These are phyloP conservation scores for Myotis daubentonii DNA, from an alignment of 2,797 vertebrate species.

Conservation along the genomic window DNA sequence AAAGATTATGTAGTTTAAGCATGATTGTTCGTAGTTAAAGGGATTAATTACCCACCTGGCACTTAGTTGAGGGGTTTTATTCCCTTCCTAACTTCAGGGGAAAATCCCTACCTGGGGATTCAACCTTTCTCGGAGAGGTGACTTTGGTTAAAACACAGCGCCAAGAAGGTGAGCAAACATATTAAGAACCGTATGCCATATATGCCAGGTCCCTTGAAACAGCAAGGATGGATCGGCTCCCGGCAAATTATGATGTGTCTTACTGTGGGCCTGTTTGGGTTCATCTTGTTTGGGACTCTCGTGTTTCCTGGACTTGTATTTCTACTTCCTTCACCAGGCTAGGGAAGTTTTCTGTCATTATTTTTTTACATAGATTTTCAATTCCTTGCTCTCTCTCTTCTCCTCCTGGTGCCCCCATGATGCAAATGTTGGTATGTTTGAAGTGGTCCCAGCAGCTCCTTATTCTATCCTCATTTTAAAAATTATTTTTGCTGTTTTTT, in stretches of 20 bases:
- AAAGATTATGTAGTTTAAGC: too few species aligned
- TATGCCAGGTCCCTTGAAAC: too few species aligned
- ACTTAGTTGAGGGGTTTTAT: too few species aligned
- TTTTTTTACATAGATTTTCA: not conserved
- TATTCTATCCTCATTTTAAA: not conserved
- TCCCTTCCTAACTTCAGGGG: too few species aligned
- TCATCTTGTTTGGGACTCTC: not conserved
- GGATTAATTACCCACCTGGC: too few species aligned
- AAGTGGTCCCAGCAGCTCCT: not conserved
- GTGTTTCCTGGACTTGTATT: not conserved
- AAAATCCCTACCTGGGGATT: too few species aligned
- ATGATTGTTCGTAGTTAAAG: too few species aligned
- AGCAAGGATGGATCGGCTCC: too few species aligned
- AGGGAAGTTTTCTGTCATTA: not conserved
- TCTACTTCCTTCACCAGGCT: not conserved
- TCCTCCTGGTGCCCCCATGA: not conserved
- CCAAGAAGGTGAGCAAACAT: too few species aligned
- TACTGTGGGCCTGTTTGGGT: not conserved
- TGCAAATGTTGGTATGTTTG: not conserved
- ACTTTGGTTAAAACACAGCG: too few species aligned
- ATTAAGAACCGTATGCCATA: too few species aligned
- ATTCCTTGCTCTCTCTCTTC: not conserved
- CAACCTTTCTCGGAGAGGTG: too few species aligned
- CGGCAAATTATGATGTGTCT: not conserved
- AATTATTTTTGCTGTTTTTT: not conserved